Base-by-base conservation (phyloP, 1,140 invertebrate species). In the Drosophila erecta region DNA sequence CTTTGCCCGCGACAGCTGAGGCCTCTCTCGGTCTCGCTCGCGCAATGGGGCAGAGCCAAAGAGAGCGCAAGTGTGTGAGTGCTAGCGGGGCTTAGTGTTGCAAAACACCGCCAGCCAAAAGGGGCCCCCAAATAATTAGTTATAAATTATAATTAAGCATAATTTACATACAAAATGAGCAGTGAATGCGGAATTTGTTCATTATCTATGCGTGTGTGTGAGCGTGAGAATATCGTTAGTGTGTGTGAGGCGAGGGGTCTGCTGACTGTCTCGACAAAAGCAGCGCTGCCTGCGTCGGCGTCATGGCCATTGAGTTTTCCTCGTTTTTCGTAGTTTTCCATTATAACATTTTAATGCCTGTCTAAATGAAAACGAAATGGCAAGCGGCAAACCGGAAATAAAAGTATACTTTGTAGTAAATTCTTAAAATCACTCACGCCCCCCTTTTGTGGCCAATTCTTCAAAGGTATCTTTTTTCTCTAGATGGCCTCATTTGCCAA, bases 261-360 rank as follows among this genome's bases (percentile, higher is more conserved):
- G 81, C 83, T 87, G 74, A 59, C 70, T 69, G 78, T 84, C 61
- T 76, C 66, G 76, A 46, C 73, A 79, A 76, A 64, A 70, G 70
- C 62, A 70, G 74, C 74, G 70, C 73, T 61, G 81, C 60, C 44
- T 51, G 22, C 76, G 33, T 50, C 54, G 54, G 92, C 93, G 93
- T 93, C 93, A 93, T 93, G 93, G 86, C 90, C 90, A 91, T 86
- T 91, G 79, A 90, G 81, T 90, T 90, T 90, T 90, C 67, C 56
- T 69, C 77, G 54, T 57, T 50, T 35, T 56, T 58, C 38, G 55
- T 54, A 38, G 41, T 74, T 35, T 72, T 55, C 55, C 67, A 64
- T 78, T 78, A 62, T 67, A 86, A 83, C 65, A 46, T 69, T 77
- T 58, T 60, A 10, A 70, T 76, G 49, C 57, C 51, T 79, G 33